Evolutionary conservation across 2,797 vertebrate genomes (phyloP).

Genomic region (Acrocephalus scirpaceus): DNA sequence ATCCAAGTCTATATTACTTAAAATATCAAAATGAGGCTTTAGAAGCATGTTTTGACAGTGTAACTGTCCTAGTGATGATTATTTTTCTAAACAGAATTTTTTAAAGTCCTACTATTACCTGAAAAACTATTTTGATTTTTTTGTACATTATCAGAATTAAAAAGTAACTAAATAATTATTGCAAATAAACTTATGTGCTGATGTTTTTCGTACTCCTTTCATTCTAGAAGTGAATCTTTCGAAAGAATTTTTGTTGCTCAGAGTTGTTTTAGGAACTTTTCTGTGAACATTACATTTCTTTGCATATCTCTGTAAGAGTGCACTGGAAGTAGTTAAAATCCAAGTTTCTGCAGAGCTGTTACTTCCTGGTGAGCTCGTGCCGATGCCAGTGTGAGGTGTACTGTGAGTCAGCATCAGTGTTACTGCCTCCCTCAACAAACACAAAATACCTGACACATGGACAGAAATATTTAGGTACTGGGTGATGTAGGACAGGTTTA

Average conservation of each 20-base stretch:
- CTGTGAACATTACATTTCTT: background rate
- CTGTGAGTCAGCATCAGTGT: background rate
- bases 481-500: background rate
- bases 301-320: background rate
- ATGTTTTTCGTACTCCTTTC: background rate
- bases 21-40: background rate
- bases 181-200: background rate
- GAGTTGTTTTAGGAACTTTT: background rate
- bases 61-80: background rate
- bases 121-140: background rate
- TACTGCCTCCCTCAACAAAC: background rate
- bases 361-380: background rate
- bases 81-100: background rate
- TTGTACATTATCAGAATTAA: background rate
- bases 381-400: fast-evolving
- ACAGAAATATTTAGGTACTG: background rate
- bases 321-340: background rate
- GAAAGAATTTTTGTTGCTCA: background rate
- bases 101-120: background rate
- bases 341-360: background rate
- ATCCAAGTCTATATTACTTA: background rate
- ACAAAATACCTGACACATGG: too few species aligned
- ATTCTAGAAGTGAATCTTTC: background rate
- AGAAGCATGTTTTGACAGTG: background rate
- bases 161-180: background rate